Evolutionary conservation across 1,140 invertebrate genomes (phyloP), one percentile per base, ranked within the genome.

Genomic region (Nebria ingens): DNA sequence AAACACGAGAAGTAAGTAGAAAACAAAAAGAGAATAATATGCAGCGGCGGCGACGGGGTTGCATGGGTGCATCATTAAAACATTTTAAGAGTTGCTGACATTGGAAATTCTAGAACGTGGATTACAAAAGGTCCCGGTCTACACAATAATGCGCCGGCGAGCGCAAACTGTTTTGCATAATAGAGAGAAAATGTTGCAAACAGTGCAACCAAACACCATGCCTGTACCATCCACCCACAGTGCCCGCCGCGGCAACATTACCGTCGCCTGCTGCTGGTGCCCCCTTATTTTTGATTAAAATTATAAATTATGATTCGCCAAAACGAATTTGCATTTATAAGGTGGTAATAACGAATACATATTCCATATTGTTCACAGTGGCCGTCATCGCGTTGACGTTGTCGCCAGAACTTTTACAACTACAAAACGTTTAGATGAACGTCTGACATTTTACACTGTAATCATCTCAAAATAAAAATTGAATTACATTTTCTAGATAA

Each of bases 171-270:
- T 59, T 59, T 56, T 50, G 45, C 38, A 53, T 59, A 59, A 59
- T 59, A 52, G 55, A 56, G 55, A 52, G 58, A 59, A 59, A 59
- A 59, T 55, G 58, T 56, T 45, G 40, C 40, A 45, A 45, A 45
- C 40, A 12, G 40, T 45, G 40, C 40, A 45, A 9, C 40, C 40
- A n/a, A n/a, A n/a, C n/a, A n/a, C n/a, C n/a, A n/a, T n/a, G n/a
- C n/a, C n/a, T n/a, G n/a, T n/a, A n/a, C n/a, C n/a, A n/a, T n/a
- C n/a, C n/a, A n/a, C n/a, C n/a, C n/a, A n/a, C n/a, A n/a, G n/a
- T n/a, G n/a, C n/a, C n/a, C n/a, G n/a, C n/a, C 15, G 40, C 40
- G 40, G 9, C 4, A 45, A 45, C 9, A 12, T 12, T 12, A 45
- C 40, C 15, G 15, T 45, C 9, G n/a, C n/a, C n/a, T n/a, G n/a